A percentile compares a stretch with the other conserved stretches of the same genome.
These are phyloP conservation scores for Ferdinandea cuprea DNA, from an alignment of 2,888 invertebrate genomes.

Conservation along the genomic window DNA sequence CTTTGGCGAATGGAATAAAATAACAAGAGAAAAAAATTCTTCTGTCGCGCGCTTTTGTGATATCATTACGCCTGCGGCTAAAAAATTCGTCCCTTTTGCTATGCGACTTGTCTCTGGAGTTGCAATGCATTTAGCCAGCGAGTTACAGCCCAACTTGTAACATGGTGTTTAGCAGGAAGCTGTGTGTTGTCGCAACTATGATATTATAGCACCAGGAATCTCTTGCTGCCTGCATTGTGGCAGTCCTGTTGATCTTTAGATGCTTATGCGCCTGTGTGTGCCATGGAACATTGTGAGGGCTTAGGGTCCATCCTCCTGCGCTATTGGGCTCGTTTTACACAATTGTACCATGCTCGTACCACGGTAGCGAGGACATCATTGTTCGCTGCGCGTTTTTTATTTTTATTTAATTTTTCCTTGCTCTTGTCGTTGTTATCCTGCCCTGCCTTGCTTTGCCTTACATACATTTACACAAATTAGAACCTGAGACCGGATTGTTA, in stretches of 20 bases:
- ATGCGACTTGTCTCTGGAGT: constrained; percentile 44
- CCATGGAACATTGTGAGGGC: constrained; percentile 25
- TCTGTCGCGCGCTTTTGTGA: constrained; percentile 75
- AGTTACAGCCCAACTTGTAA: constrained; percentile 36
- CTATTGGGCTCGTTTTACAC: constrained; percentile 67
- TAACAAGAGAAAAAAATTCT: constrained; percentile 67
- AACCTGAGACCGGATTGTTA: constrained; percentile 73
- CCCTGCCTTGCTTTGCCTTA: constrained; percentile 29
- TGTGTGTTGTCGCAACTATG: constrained; percentile 74
- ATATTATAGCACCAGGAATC: constrained; percentile 72
- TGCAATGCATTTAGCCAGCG: constrained; percentile 47
- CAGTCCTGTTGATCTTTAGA: constrained; percentile 10
- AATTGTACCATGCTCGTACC: constrained; percentile 42
- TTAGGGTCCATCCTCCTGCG: constrained; percentile 9
- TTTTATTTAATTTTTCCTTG: constrained; percentile 37
- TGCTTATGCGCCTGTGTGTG: constrained; percentile 5
- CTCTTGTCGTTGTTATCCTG: constrained; percentile 45
- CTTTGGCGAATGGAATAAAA: constrained; percentile 45
- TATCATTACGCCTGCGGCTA: constrained; percentile 76
- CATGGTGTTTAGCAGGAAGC: constrained; percentile 61
- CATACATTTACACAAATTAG: constrained; percentile 71
- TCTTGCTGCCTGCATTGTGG: constrained; percentile 51
- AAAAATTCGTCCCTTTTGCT: constrained; percentile 74
- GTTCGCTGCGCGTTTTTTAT: constrained; percentile 46
- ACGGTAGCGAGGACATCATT: constrained; percentile 48